phyloP scores from a whole-genome alignment of 2,113 vertebrate species.

The Dascyllus trimaculatus region DNA sequence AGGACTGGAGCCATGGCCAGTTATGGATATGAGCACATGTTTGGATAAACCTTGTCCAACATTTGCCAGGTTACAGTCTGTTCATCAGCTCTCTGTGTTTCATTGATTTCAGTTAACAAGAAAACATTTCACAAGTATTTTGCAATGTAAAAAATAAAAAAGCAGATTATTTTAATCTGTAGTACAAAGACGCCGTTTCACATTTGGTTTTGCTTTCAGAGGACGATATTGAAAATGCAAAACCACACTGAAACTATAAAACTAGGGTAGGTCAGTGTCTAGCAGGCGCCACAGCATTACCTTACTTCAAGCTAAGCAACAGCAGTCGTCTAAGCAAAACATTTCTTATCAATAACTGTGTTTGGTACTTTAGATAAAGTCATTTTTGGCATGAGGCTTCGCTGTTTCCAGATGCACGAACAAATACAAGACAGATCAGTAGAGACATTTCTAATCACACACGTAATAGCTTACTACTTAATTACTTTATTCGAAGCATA shows the following conservation, averaged over 20 bases:
- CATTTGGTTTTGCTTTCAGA: slow-evolving; percentile 25
- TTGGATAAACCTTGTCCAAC: slow-evolving; percentile 64
- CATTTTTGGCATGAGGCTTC: slow-evolving; percentile 42
- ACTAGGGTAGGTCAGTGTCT: background rate
- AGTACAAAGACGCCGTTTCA: slow-evolving; percentile 7
- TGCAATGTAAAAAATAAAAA: background rate
- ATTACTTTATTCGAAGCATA: slow-evolving; percentile 45
- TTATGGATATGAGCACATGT: slow-evolving; percentile 66
- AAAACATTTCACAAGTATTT: background rate
- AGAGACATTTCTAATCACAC: slow-evolving; percentile 46
- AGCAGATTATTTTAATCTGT: background rate
- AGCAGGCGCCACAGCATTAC: background rate
- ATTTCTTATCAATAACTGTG: slow-evolving; percentile 25
- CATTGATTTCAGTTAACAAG: slow-evolving; percentile 17
- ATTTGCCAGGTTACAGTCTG: slow-evolving; percentile 48
- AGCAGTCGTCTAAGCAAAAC: slow-evolving; percentile 42
- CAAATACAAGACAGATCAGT: slow-evolving; percentile 19
- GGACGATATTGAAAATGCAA: slow-evolving; percentile 7
- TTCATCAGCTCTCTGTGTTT: slow-evolving; percentile 27
- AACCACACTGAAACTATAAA: background rate
- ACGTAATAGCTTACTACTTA: slow-evolving; percentile 36
- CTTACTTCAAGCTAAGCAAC: slow-evolving; percentile 23
- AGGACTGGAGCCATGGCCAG: slow-evolving; percentile 51
- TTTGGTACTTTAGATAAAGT: slow-evolving; percentile 54
- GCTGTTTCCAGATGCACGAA: slow-evolving; percentile 51